Base-by-base conservation (phyloP, 2,888 invertebrate species). In the Hoplodrina blanda region DNA sequence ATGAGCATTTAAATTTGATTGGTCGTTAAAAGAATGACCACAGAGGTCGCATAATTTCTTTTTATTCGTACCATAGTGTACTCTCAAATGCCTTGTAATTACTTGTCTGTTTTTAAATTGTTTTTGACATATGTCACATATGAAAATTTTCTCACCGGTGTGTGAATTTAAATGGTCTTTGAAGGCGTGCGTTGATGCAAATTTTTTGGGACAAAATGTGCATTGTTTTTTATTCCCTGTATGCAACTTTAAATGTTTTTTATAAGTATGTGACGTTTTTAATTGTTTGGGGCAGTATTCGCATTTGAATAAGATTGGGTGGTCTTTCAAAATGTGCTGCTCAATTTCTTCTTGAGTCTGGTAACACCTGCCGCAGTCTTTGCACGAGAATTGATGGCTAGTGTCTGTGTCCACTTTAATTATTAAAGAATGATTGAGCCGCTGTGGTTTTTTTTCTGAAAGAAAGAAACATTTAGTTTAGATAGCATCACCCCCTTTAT, bases 41-140 rank as follows among this genome's bases (percentile, higher is more conserved):
- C 84, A 84, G 0, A 73, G 1, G 0, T 84, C 76, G 7, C 84
- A 84, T 0, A 83, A 13, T 1, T 65, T 15, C 0, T 13, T 59
- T 49, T 73, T 77, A n/a, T 66, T 77, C 0, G 75, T 50, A 2
- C 82, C 82, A 0, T 25, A n/a, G 0, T 81, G 82, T 8, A 62
- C 8, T 25, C 17, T 25, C 2, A 84, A 52, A 61, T 84, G 84
- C 15, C 46, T 79, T 0, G 4, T 25, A 3, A 84, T 25, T 0
- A 57, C 55, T 6, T 59, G 3, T 5, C 68, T 90, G 70, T 89
- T 89, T 0, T 86, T 84, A 55, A 93, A 92, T 30, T 86, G 78
- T 71, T 91, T 93, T 15, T 88, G 62, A 61, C 94, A 94, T 10
- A 89, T 72, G 0, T 87, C 84, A 55, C 94, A 94, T 0, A 86